Conservation (phyloP, 2,113 vertebrate species). For the Martes martes region DNA sequence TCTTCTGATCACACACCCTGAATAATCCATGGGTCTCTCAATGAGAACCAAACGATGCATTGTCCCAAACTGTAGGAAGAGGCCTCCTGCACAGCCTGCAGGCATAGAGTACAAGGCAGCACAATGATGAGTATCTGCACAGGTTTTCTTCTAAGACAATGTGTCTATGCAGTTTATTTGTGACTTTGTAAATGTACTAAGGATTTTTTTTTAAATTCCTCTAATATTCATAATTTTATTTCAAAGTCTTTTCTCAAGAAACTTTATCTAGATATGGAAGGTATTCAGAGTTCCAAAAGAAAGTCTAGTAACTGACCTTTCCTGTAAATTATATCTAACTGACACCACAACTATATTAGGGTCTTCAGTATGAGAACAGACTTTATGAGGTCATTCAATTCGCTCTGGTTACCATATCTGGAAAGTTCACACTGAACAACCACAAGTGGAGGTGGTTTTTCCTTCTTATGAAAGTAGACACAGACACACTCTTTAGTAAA, state of each 20-base stretch:
- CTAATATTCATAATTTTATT: background rate
- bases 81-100: constrained; percentile 48
- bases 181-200: constrained; percentile 36
- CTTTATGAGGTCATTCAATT: background rate
- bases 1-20: constrained; percentile 66
- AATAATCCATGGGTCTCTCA: constrained; percentile 65
- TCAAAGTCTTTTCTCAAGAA: background rate
- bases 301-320: background rate
- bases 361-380: background rate
- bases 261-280: background rate
- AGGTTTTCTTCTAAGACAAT: constrained; percentile 57
- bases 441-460: background rate
- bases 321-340: background rate
- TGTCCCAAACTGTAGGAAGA: constrained; percentile 69
- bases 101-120: constrained; percentile 70
- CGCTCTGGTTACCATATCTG: too few species aligned
- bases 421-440: background rate
- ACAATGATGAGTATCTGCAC: constrained; percentile 68
- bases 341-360: background rate
- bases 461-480: background rate
- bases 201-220: background rate
- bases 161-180: constrained; percentile 61
- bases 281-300: background rate
- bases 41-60: constrained; percentile 67
- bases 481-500: background rate